Evolutionary conservation across 2,888 invertebrate species (phyloP).

Genomic region (Mellilla xanthometata): DNA sequence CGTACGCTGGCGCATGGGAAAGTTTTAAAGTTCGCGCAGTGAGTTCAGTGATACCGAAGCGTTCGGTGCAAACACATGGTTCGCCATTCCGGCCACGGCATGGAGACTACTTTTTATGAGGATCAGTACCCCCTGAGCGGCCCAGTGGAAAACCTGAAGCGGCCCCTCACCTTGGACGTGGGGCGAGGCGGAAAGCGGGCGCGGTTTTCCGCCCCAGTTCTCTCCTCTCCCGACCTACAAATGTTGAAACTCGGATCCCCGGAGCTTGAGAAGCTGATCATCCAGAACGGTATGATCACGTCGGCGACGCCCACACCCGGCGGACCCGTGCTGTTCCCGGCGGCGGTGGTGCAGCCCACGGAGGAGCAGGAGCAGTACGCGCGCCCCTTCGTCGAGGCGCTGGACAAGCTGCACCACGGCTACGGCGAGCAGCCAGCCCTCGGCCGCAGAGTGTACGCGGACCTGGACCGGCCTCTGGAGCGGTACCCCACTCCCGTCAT

Average conservation of each 20-base stretch:
- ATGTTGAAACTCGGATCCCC: constrained; percentile 94
- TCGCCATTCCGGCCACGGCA: constrained; percentile 84
- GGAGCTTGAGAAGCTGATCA: constrained; percentile 94
- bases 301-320: constrained; percentile 90
- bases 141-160: constrained; percentile 85
- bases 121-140: constrained; percentile 82
- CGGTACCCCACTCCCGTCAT: constrained; percentile 81
- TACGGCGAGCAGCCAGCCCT: constrained; percentile 83
- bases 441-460: constrained; percentile 83
- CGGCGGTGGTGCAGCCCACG: constrained; percentile 83
- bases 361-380: constrained; percentile 96
- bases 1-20: constrained; percentile 65
- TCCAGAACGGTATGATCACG: constrained; percentile 86
- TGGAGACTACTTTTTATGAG: constrained; percentile 88
- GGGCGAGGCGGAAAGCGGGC: constrained; percentile 68
- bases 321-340: constrained; percentile 80
- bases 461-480: constrained; percentile 83
- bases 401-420: constrained; percentile 89
- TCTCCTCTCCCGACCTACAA: constrained; percentile 93
- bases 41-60: constrained; percentile 73
- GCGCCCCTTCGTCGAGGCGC: constrained; percentile 94
- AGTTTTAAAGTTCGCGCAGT: constrained; percentile 76
- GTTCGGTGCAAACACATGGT: constrained; percentile 83
- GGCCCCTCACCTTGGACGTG: constrained; percentile 88
- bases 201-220: constrained; percentile 82